These are phyloP conservation scores for Siderastrea siderea DNA, from an alignment of 92 coral and sea anemone species.

Conservation along the genomic window DNA sequence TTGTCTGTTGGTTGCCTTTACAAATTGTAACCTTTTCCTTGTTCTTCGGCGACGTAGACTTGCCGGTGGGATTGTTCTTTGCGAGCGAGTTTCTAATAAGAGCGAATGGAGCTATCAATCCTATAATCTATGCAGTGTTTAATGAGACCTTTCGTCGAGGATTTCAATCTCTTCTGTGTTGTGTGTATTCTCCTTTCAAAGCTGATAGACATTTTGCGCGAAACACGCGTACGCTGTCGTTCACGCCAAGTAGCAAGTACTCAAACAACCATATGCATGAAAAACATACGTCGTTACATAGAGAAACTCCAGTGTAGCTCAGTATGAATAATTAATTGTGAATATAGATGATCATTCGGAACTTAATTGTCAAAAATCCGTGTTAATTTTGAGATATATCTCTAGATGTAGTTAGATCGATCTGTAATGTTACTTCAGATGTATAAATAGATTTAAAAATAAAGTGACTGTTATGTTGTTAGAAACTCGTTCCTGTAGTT, in stretches of 20 bases:
- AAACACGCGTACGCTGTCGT: background rate
- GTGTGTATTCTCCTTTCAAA: background rate
- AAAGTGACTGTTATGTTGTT: too few species aligned
- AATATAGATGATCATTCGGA: background rate
- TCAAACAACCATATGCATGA: background rate
- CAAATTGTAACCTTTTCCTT: constrained; percentile 63
- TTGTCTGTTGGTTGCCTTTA: constrained; percentile 80
- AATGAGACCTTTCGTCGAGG: constrained; percentile 51
- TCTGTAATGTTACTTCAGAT: too few species aligned
- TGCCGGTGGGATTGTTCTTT: constrained; percentile 43
- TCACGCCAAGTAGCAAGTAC: background rate
- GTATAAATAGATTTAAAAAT: too few species aligned
- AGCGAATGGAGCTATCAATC: constrained; percentile 74
- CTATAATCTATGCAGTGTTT: constrained; percentile 47
- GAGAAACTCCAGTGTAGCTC: background rate
- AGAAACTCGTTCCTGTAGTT: too few species aligned
- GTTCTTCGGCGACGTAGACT: constrained; percentile 22
- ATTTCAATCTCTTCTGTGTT: constrained; percentile 2
- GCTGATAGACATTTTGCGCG: background rate
- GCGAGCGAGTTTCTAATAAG: constrained; percentile 57
- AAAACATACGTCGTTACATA: background rate
- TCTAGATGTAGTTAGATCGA: too few species aligned
- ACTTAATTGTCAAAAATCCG: background rate
- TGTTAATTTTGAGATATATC: too few species aligned
- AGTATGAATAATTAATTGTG: background rate